These are phyloP conservation scores for Stigmatopora nigra DNA, from an alignment of 2,113 vertebrate genomes.

Conservation along the genomic window DNA sequence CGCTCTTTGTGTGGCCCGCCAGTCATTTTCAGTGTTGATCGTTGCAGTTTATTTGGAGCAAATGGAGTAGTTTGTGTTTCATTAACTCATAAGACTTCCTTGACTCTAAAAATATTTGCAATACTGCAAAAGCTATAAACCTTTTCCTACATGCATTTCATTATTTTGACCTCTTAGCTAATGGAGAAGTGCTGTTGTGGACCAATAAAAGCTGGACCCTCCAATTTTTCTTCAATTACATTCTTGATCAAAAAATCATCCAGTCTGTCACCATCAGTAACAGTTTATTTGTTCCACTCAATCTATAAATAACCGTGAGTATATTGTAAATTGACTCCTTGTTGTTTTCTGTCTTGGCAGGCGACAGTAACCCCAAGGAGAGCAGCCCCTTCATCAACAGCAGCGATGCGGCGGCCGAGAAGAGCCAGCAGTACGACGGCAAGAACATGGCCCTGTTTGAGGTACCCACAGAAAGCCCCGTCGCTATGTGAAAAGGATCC, in stretches of 20 bases:
- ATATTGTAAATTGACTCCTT: slow-evolving; percentile 28
- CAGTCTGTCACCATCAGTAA: too few relatives aligned
- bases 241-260: too few relatives aligned
- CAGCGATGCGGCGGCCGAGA: slow-evolving; percentile 82
- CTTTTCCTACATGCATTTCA: too few relatives aligned
- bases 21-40: background rate
- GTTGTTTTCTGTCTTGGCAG: slow-evolving; percentile 57
- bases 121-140: too few relatives aligned
- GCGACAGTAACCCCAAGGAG: slow-evolving; percentile 95
- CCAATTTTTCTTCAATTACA: background rate
- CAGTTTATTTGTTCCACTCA: slow-evolving; percentile 12
- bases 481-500: background rate
- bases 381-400: slow-evolving; percentile 99
- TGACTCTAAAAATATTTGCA: too few relatives aligned
- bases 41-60: background rate
- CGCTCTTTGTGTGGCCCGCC: slow-evolving; percentile 21
- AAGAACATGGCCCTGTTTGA: slow-evolving; percentile 98
- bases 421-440: slow-evolving; percentile 88
- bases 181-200: too few relatives aligned
- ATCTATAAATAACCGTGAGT: slow-evolving; percentile 31
- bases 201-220: too few relatives aligned
- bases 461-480: slow-evolving; percentile 62
- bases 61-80: too few relatives aligned
- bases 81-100: background rate
- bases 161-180: too few relatives aligned